Evolutionary conservation across 1,140 invertebrate genomes (phyloP), one percentile per base, ranked within the genome.

Genomic region (Fopius arisanus): DNA sequence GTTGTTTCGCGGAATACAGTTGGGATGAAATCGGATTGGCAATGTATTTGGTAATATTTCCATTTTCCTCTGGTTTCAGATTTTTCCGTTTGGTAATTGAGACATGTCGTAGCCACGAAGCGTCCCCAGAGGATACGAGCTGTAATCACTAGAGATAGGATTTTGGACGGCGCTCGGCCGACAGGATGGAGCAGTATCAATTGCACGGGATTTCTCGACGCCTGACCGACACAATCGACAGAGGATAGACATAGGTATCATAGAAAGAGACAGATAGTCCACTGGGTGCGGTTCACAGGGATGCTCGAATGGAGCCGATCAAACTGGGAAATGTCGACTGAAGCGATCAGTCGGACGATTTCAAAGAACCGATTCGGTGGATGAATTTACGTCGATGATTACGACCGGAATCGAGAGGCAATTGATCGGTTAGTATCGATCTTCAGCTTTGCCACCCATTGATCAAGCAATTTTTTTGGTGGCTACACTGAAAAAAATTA

Each of bases 231-330:
- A 67, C 19, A 67, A 67, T 41, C 54, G 54, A 59, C 54, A 59
- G 23, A 28, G 1, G 23, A 28, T 59, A 59, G 54, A 28, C 54
- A 26, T 28, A 28, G 19, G 26, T 9, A 59, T 59, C 54, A 59
- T 59, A 19, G 23, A 59, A 26, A 67, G 19, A 41, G 33, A 21
- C 9, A 31, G 33, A 67, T 67, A 41, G 66, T 67, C 31, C 66
- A 23, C 21, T 67, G 66, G 66, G 66, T 67, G 66, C 21, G 66
- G 66, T 67, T 67, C 63, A 37, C 26, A 66, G 31, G 63, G 5
- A 65, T 4, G 26, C 29, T 66, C 19, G 37, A 67, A 67, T 67
- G n/a, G 37, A 67, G 66, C 37, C 37, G 33, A 67, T 67, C 66
- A 41, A 41, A 67, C 37, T 43, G 66, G 66, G 31, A 67, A 67